These are phyloP conservation scores for Rhagium mordax DNA, from an alignment of 2,888 invertebrate genomes.

Conservation along the genomic window DNA sequence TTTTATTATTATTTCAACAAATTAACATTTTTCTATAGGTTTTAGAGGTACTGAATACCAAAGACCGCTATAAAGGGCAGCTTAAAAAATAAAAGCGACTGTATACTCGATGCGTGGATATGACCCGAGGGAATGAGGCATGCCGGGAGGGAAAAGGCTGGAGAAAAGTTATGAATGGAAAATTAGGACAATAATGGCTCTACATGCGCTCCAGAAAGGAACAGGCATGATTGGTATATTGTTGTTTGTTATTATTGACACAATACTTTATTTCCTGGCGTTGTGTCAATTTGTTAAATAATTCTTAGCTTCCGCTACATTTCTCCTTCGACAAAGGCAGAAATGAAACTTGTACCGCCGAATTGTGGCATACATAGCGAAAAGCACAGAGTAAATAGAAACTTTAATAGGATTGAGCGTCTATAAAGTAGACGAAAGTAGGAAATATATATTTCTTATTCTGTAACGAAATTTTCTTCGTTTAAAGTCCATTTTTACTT, in stretches of 20 bases:
- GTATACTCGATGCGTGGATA: too few relatives aligned
- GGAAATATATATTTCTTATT: neutral
- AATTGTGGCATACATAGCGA: neutral
- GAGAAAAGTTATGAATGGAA: neutral
- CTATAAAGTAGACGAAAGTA: neutral
- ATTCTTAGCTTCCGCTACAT: too few relatives aligned
- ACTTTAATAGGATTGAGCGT: neutral
- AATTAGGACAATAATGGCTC: neutral
- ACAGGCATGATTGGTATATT: neutral
- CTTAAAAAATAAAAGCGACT: too few relatives aligned
- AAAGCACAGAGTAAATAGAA: neutral
- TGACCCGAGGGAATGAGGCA: too few relatives aligned
- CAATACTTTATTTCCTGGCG: neutral
- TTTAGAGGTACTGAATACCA: too few relatives aligned
- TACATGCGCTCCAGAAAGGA: neutral
- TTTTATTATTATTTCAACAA: too few relatives aligned
- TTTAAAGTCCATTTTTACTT: conserved; percentile 13
- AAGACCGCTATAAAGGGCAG: too few relatives aligned
- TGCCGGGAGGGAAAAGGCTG: neutral
- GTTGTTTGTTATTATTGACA: neutral
- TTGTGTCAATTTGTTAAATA: neutral
- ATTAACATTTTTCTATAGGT: too few relatives aligned
- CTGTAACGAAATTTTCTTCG: neutral
- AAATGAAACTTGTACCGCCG: too few relatives aligned
- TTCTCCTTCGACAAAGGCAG: too few relatives aligned